Percentiles rank a stretch among this genome's conserved stretches.
Evolutionary conservation across 2,113 vertebrate species (phyloP).

Genomic region (Apodemus speciosus): DNA sequence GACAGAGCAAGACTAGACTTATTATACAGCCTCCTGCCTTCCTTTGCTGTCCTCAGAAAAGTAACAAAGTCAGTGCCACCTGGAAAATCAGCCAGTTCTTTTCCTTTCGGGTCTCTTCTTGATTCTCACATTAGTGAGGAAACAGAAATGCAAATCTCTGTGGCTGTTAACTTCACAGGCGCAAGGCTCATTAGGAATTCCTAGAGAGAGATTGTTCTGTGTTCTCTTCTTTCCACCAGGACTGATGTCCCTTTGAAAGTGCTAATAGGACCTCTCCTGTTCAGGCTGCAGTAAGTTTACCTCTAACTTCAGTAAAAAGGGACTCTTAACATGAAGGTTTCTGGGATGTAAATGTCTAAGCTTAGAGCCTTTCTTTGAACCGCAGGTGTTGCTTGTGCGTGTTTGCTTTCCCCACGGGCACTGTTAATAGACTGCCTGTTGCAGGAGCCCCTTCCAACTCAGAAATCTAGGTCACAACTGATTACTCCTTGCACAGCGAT

Average conservation of each 20-base stretch:
- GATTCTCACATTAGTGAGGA: conserved; percentile 75
- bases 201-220: conserved; percentile 75
- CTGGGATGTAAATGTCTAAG: conserved; percentile 45
- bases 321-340: conserved; percentile 51
- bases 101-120: conserved; percentile 49
- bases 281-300: conserved; percentile 45
- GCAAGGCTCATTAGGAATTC: conserved; percentile 64
- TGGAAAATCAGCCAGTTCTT: conserved; percentile 73
- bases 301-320: conserved; percentile 50
- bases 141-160: conserved; percentile 76
- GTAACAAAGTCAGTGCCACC: conserved; percentile 27
- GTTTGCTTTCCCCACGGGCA: conserved; percentile 10
- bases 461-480: conserved; percentile 61
- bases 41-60: conserved; percentile 68
- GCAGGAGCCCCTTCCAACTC: not conserved
- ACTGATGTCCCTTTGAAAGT: conserved; percentile 65
- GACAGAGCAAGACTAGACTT: conserved; percentile 67
- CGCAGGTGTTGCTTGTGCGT: conserved; percentile 1
- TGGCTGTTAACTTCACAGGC: conserved; percentile 29
- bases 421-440: conserved; percentile 27
- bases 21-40: conserved; percentile 62
- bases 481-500: conserved; percentile 45
- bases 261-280: conserved; percentile 50
- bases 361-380: not conserved
- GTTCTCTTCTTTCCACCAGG: conserved; percentile 55